Evolutionary conservation across 2,113 vertebrate species (phyloP), one percentile per base, ranked within the genome.

Genomic region (Sorex araneus): DNA sequence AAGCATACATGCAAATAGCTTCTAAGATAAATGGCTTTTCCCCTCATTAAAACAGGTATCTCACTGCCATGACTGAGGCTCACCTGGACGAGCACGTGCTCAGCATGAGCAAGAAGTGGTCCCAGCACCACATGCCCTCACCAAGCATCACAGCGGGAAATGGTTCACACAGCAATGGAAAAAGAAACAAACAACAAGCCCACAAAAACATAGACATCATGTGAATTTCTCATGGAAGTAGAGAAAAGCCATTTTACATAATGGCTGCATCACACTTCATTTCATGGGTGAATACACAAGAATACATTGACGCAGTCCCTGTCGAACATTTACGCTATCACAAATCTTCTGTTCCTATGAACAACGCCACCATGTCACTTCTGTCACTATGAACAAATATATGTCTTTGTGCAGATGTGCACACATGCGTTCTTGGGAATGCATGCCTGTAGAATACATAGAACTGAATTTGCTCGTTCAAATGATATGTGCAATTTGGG

Each of bases 31-130:
- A 85, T 40, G 40, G 27, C 32, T 36, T 85, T 69, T 54, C 23
- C 4, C 95, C 66, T 78, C 86, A 89, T 47, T 82, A 47, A 95
- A 94, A 91, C 45, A 60, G 57, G 36, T 16, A 27, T 57, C 57
- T 60, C 57, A 19, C 23, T 60, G 18, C 57, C 57, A 60, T 15
- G 18, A 21, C 18, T 23, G 18, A 3, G 57, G 57, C 57, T 60
- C 57, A 60, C 16, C 18, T 60, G 57, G 23, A 19, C 4, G 18
- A 60, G 18, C 2, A 60, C 18, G 19, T 60, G 57, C 21, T 60
- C 57, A 60, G 57, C 54, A 16, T 19, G 18, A 16, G 54, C 57
- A 60, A 60, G 6, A 6, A 19, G 57, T 60, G 57, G 6, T 60
- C 57, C 57, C 57, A 60, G 57, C 57, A 60, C 19, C 57, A 60